Evolutionary conservation across 2,797 vertebrate species (phyloP).

Genomic region (Tangara arthus): DNA sequence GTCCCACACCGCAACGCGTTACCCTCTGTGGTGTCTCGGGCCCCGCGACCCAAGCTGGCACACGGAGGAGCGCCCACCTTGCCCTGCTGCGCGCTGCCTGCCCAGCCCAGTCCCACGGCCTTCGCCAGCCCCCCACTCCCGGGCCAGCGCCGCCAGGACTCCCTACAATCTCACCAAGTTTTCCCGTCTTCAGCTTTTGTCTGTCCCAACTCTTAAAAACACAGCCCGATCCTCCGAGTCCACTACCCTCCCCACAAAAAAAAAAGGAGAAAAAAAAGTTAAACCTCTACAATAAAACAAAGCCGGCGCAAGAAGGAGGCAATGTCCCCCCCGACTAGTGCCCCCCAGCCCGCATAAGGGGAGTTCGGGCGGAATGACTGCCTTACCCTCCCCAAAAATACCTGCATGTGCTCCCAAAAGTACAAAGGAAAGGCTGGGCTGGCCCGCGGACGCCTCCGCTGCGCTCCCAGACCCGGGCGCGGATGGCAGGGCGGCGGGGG

Average conservation of each 20-base stretch:
- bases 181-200: background rate
- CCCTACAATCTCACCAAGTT: background rate
- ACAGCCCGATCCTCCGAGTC: background rate
- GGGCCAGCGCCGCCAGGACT: background rate
- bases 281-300: background rate
- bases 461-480: background rate
- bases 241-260: background rate
- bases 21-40: background rate
- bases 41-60: background rate
- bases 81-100: background rate
- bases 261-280: background rate
- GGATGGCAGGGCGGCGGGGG: background rate
- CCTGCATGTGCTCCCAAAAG: slow-evolving; percentile 29
- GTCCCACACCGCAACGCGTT: background rate
- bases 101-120: background rate
- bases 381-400: background rate
- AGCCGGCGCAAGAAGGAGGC: background rate
- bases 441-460: background rate
- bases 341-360: background rate
- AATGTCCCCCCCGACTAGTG: background rate
- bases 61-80: background rate
- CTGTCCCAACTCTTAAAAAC: background rate
- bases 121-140: background rate
- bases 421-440: slow-evolving; percentile 32
- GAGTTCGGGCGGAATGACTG: background rate